Evolutionary conservation across 2,888 invertebrate genomes (phyloP).

Genomic region (Erebia aethiops): DNA sequence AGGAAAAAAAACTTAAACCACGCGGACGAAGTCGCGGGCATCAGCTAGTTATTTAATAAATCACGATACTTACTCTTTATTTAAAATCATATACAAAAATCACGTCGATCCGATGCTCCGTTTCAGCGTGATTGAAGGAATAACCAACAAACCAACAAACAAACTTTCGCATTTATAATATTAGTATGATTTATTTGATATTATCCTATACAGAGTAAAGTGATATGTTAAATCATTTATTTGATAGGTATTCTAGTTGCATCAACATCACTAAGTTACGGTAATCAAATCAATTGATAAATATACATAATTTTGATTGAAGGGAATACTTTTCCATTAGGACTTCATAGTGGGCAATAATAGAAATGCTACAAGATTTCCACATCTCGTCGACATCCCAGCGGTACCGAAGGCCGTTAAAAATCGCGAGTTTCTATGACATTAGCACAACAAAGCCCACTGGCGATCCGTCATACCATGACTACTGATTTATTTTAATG

Average conservation of each 20-base stretch:
- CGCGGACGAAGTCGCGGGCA: too few species aligned
- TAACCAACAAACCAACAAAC: too few species aligned
- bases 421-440: constrained; percentile 47
- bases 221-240: too few species aligned
- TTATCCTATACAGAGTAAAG: too few species aligned
- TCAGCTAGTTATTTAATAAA: too few species aligned
- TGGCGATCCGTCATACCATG: constrained; percentile 78
- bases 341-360: not conserved
- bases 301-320: not conserved
- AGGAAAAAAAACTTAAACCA: too few species aligned
- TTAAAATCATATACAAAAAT: too few species aligned
- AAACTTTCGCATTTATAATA: too few species aligned
- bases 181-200: too few species aligned
- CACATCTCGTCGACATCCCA: constrained; percentile 27
- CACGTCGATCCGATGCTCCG: too few species aligned
- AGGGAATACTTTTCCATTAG: constrained; percentile 3
- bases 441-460: constrained; percentile 78
- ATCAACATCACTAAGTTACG: not conserved
- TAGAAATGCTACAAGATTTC: constrained; percentile 12
- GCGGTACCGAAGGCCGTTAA: constrained; percentile 37
- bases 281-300: not conserved
- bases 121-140: too few species aligned
- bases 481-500: constrained; percentile 83
- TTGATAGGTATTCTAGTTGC: not conserved
- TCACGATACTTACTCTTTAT: too few species aligned